A percentile compares a stretch with the other conserved stretches of the same genome.
These are phyloP conservation scores for Ernsta delagoae DNA, from an alignment of 2,888 invertebrate species.

Conservation along the genomic window DNA sequence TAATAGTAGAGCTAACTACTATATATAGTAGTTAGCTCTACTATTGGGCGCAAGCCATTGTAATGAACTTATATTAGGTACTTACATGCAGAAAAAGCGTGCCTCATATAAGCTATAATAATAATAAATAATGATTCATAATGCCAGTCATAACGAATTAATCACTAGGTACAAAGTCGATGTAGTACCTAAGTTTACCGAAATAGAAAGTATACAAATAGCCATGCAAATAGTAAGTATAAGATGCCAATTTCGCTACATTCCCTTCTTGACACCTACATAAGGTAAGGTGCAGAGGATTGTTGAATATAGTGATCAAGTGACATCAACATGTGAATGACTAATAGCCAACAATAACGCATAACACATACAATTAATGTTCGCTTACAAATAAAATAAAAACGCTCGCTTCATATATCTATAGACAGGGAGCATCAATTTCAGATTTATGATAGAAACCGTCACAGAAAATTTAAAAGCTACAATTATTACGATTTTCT, in stretches of 20 bases:
- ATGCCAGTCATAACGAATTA: neutral
- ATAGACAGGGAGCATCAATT: neutral
- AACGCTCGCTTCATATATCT: constrained; percentile 16
- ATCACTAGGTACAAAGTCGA: constrained; percentile 13
- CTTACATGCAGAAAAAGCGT: neutral
- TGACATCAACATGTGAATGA: constrained; percentile 28
- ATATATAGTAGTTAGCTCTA: no score
- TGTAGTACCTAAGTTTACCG: neutral
- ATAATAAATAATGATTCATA: neutral
- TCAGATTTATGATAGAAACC: neutral
- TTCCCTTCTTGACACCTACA: constrained; percentile 22
- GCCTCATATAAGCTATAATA: no score
- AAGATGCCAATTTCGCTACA: constrained; percentile 24
- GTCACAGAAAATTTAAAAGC: neutral
- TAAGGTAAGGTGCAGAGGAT: neutral
- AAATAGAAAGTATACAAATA: constrained; percentile 14
- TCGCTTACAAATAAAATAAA: no score
- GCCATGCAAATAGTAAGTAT: neutral
- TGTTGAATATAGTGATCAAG: constrained; percentile 9
- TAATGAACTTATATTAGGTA: neutral
- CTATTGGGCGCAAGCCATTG: no score
- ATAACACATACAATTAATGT: constrained; percentile 12
- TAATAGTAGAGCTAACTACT: no score
- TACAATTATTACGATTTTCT: neutral
- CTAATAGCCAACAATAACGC: constrained; percentile 21